phyloP scores from a whole-genome alignment of 2,113 vertebrate species.

The Oceanodroma tethys region DNA sequence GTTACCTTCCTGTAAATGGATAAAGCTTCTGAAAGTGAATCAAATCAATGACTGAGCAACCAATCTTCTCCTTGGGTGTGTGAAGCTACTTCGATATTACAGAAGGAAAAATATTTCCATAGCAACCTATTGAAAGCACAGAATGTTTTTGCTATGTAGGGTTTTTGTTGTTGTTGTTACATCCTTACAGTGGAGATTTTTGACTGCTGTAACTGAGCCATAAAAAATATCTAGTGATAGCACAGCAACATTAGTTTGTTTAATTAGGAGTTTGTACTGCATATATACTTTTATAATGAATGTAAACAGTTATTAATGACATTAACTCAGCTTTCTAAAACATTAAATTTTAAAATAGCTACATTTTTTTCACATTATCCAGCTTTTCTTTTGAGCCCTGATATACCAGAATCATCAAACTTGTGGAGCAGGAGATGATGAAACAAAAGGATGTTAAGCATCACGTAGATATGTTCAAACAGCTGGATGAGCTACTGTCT shows the following conservation, averaged over 20 bases:
- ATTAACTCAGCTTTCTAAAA: neutral
- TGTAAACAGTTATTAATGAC: neutral
- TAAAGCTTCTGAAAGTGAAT: neutral
- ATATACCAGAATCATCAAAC: neutral
- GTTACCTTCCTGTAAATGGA: neutral
- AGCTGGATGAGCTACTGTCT: neutral
- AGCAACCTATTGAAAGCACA: conserved; percentile 34
- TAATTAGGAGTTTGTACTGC: neutral
- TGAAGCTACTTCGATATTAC: neutral
- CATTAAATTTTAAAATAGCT: neutral
- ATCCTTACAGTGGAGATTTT: neutral
- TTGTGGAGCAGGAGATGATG: neutral
- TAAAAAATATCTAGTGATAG: neutral
- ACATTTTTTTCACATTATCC: neutral
- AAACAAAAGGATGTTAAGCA: neutral
- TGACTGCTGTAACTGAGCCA: neutral
- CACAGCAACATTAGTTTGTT: neutral
- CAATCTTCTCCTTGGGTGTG: neutral
- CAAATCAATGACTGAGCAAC: neutral
- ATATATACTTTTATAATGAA: neutral
- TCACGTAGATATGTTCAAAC: neutral
- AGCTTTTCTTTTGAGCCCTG: neutral
- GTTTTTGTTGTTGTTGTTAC: neutral
- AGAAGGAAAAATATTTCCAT: conserved; percentile 34
- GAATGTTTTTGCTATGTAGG: neutral